Evolutionary conservation across 2,797 vertebrate genomes (phyloP).

Genomic region (Ibycter americanus): DNA sequence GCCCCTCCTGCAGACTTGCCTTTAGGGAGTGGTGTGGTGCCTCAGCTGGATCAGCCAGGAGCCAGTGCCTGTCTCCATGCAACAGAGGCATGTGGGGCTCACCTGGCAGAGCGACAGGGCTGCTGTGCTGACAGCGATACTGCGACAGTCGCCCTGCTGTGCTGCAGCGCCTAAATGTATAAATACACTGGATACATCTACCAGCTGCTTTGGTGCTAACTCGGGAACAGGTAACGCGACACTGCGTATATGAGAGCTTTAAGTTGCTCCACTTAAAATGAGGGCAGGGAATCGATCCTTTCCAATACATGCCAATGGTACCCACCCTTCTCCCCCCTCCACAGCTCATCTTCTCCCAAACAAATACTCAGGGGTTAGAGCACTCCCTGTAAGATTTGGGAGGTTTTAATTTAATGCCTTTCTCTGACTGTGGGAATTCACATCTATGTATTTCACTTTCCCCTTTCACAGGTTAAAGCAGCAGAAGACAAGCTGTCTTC

Average conservation of each 20-base stretch:
- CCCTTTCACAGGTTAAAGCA: not conserved
- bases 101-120: not conserved
- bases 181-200: not conserved
- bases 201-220: not conserved
- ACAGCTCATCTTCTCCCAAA: not conserved
- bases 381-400: not conserved
- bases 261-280: not conserved
- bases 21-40: not conserved
- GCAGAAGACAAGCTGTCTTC: not conserved
- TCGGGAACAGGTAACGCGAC: not conserved
- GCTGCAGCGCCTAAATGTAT: not conserved
- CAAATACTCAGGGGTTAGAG: rapidly evolving
- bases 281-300: not conserved
- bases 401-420: not conserved
- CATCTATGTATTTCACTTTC: not conserved
- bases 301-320: not conserved
- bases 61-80: rapidly evolving
- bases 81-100: rapidly evolving
- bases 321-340: not conserved
- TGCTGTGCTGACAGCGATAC: rapidly evolving
- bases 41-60: rapidly evolving
- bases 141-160: rapidly evolving
- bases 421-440: not conserved
- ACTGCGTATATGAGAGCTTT: not conserved
- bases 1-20: not conserved